Percentiles rank a stretch among this genome's conserved stretches.
These are phyloP conservation scores for Aepyceros melampus DNA, from an alignment of 2,113 vertebrate species.

Conservation along the genomic window DNA sequence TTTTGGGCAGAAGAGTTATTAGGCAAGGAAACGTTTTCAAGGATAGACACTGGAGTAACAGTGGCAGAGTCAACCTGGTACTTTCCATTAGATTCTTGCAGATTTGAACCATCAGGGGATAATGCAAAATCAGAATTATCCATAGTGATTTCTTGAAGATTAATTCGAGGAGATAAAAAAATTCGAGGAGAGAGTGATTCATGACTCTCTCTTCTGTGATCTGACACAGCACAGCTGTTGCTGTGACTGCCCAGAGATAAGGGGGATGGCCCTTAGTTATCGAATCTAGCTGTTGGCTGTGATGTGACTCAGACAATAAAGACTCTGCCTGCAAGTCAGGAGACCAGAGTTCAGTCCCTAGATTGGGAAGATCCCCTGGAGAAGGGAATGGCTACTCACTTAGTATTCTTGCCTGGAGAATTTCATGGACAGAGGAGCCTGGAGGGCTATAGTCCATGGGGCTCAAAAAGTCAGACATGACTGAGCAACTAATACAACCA, in stretches of 20 bases:
- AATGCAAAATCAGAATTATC: background rate
- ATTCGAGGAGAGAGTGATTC: background rate
- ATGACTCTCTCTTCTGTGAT: background rate
- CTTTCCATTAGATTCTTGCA: background rate
- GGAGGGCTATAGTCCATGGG: background rate
- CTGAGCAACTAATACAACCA: background rate
- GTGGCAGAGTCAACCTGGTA: background rate
- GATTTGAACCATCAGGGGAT: background rate
- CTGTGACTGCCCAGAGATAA: background rate
- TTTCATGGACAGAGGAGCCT: background rate
- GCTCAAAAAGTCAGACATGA: background rate
- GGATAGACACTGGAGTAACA: background rate
- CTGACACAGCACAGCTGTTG: background rate
- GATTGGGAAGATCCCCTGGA: too few species aligned
- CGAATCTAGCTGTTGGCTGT: background rate
- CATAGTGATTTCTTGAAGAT: background rate
- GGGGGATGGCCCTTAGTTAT: background rate
- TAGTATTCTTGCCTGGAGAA: background rate
- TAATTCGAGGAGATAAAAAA: background rate
- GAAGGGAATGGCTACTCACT: too few species aligned
- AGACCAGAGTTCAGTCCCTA: background rate
- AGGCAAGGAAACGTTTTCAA: background rate
- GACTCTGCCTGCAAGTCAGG: background rate
- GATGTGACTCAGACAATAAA: background rate
- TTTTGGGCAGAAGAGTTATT: background rate